Evolutionary conservation across 2,888 invertebrate genomes (phyloP), one percentile per base, ranked within the genome.

Genomic region (Ichneumoninae sp.): DNA sequence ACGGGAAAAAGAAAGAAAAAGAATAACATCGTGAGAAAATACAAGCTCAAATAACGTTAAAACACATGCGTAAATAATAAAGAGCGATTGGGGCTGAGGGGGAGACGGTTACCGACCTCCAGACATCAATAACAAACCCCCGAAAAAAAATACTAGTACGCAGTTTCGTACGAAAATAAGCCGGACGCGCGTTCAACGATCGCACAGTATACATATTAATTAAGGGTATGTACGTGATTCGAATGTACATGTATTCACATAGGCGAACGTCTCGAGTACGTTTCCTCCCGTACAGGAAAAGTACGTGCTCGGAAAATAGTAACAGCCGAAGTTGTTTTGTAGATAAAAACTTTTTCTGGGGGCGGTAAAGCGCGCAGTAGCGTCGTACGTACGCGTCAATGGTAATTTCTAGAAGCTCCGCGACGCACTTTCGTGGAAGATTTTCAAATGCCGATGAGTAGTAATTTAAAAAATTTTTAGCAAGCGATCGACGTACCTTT

Each of bases 401-500:
- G 33, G 63, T 63, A 63, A 33, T 33, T 63, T 63, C 63, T 63
- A 10, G 63, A 63, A 63, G 63, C 30, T 16, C 33, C 26, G 33
- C 63, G 63, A 16, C 16, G 44, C n/a, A 63, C 16, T 13, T 30
- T 60, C 63, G 30, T 1, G 63, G 1, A 33, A 16, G 13, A 0
- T 63, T 16, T 16, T 6, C 13, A n/a, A 6, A 10, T 33, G 50
- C 22, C 19, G 30, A 54, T 44, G 5, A 33, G 50, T 6, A 52
- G 2, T 10, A 40, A 52, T 33, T 47, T 47, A 19, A 13, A 0
- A 76, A 66, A 52, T 13, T 16, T 47, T 16, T 47, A 0, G 3
- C 16, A 47, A 16, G 44, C 6, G n/a, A 22, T 4, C 6, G 8
- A 84, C 88, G 75, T 86, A 93, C 93, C 92, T 90, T 92, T 44